Base-by-base conservation (phyloP, 2,113 vertebrate genomes). In the Eretmochelys imbricata region DNA sequence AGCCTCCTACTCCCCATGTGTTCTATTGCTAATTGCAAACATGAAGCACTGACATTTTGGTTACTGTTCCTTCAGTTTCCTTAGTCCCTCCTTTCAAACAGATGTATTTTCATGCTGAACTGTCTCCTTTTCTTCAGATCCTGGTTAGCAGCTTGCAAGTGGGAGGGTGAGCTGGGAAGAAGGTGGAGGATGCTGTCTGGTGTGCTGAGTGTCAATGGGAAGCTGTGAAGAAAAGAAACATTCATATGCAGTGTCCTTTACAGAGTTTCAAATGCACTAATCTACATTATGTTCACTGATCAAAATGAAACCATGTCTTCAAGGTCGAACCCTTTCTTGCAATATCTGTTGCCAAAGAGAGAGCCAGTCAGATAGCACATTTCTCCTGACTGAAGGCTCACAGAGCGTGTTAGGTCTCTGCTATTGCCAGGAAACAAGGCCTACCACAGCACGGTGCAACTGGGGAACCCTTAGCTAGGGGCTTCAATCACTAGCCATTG, bases 161-260 rank as follows among this genome's bases (percentile, higher is more conserved):
- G 82, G 82, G 76, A 54, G 22, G 13, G 8, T 16, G 22, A 9
- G 16, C 38, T 31, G 35, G 20, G 51, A n/a, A 19, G 49, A 49
- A 38, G n/a, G 46, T 46, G 50, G 42, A 11, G 38, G 49, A 35
- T 5, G 29, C 10, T 27, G 4, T 48, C 38, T 55, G 72, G 17
- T 38, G 25, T 54, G 50, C 48, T 80, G 51, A 84, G 90, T 96
- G 90, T 84, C 94, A 93, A 96, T 10, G 80, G 51, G 24, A 84
- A 65, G 25, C 59, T 65, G 51, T 97, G 90, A 84, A 93, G 82
- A 94, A 97, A 96, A 94, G 75, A 96, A 91, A 82, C 6, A 0
- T 53, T n/a, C 9, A 10, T 29, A 31, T 46, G 75, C 96, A 89
- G 86, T 92, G 85, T 48, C n/a, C n/a, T 51, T 42, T 94, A 94